Percentiles rank a stretch among this genome's conserved stretches.
Conservation (phyloP, 53 echinoderm and acorn worm species). For the Temnopleurus reevesii region DNA sequence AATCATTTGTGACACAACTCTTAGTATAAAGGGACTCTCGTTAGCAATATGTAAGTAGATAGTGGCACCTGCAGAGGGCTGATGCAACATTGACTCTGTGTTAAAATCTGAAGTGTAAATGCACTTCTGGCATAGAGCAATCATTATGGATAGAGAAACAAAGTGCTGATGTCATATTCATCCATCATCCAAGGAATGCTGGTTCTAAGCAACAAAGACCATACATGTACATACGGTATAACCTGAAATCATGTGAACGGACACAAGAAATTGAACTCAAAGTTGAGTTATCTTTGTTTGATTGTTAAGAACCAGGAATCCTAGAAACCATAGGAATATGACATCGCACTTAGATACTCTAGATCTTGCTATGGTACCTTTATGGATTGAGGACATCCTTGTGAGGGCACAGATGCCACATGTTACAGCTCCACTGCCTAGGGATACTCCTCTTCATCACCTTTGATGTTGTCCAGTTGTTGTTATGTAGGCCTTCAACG, state of each 20-base stretch:
- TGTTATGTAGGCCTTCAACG: slow-evolving; percentile 80
- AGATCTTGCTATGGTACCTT: too few relatives aligned
- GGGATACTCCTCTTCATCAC: slow-evolving; percentile 51
- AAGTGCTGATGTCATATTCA: neutral
- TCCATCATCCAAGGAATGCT: too few relatives aligned
- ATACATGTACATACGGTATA: too few relatives aligned
- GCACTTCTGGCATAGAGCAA: neutral
- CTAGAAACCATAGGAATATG: too few relatives aligned
- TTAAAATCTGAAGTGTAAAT: neutral
- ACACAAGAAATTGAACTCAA: too few relatives aligned
- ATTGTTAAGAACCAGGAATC: too few relatives aligned
- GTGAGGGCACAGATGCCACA: slow-evolving; percentile 40
- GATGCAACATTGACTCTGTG: neutral
- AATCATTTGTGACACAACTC: too few relatives aligned
- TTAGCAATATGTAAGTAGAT: slow-evolving; percentile 15
- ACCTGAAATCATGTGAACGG: too few relatives aligned
- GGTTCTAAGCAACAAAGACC: too few relatives aligned
- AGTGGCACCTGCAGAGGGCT: neutral
- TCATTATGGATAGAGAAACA: neutral
- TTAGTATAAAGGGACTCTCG: too few relatives aligned
- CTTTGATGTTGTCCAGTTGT: slow-evolving; percentile 84
- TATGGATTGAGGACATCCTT: neutral
- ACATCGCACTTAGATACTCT: too few relatives aligned
- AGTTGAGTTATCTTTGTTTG: too few relatives aligned
- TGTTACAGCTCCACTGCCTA: slow-evolving; percentile 59